Evolutionary conservation across 2,888 invertebrate species (phyloP), one percentile per base, ranked within the genome.

Genomic region (Lasioglossum malachurum): DNA sequence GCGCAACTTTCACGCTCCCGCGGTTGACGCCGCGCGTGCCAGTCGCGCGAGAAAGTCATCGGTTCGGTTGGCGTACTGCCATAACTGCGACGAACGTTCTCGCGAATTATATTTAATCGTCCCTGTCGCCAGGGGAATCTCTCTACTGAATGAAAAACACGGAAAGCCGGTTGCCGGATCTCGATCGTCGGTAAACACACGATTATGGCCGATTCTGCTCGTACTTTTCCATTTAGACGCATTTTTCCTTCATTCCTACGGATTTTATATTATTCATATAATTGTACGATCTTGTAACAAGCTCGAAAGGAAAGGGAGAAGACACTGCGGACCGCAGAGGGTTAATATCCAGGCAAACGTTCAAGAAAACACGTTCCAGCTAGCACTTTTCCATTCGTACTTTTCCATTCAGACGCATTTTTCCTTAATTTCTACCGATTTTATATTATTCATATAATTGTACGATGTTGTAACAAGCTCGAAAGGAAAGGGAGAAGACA

Each of bases 1-100:
- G 84, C 78, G 79, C 89, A 90, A 92, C 92, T 92, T 92, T 92
- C 92, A 87, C 91, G 82, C 87, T 89, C 88, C 86, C 73, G 80
- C 73, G 80, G 76, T 79, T 77, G 46, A 57, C 46, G 64, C 46
- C 35, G 44, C 82, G 72, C 73, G 73, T 69, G n/a, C 72, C 71
- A 14, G 57, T 76, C 71, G 64, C 79, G 14, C 38, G 23, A 64
- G 85, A 87, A 87, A 85, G 86, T 77, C 75, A 85, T 76, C 57
- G 73, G n/a, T n/a, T 53, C 41, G n/a, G 38, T 60, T 80, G 80
- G 80, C 80, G 57, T 31, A 8, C 53, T 31, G 80, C 80, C 84
- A 78, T 31, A 12, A 75, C 7, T 31, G 27, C 38, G 27, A 57
- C 41, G 31, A 3, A n/a, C 57, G 27, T 31, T 31, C 27, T 14